Evolutionary conservation across 2,888 invertebrate species (phyloP).

Genomic region (Trissoscelio sp.): DNA sequence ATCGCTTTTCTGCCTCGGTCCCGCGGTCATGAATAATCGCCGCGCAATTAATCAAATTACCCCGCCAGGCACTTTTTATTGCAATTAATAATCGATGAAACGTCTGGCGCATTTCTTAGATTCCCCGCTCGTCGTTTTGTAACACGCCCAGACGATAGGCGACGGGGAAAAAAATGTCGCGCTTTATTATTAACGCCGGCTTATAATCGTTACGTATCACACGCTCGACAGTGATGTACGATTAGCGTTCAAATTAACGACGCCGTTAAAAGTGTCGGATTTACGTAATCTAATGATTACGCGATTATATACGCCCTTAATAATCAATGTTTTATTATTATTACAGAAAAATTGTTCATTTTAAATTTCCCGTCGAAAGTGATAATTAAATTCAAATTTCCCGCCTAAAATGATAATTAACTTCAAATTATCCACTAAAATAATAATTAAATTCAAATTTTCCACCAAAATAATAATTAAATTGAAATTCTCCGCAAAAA

Average conservation of each 20-base stretch:
- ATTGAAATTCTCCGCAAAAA: no score
- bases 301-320: constrained; percentile 26
- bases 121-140: constrained; percentile 28
- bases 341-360: not conserved
- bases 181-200: constrained; percentile 57
- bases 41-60: constrained; percentile 40
- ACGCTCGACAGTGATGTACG: constrained; percentile 49
- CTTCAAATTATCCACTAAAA: no score
- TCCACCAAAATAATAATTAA: no score
- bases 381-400: no score
- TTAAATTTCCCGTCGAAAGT: constrained; percentile 5
- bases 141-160: constrained; percentile 25
- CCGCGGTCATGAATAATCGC: constrained; percentile 17
- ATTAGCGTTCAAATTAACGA: constrained; percentile 63
- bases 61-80: constrained; percentile 7
- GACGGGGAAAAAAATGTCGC: constrained; percentile 45
- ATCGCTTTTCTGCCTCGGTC: not conserved
- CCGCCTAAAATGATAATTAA: no score
- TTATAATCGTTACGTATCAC: constrained; percentile 56
- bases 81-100: constrained; percentile 46
- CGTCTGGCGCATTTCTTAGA: constrained; percentile 27
- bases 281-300: constrained; percentile 61
- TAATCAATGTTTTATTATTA: not conserved
- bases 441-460: no score
- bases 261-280: constrained; percentile 54